Evolutionary conservation across 2,888 invertebrate genomes (phyloP).

Genomic region (Ommatoiulus sabulosus): DNA sequence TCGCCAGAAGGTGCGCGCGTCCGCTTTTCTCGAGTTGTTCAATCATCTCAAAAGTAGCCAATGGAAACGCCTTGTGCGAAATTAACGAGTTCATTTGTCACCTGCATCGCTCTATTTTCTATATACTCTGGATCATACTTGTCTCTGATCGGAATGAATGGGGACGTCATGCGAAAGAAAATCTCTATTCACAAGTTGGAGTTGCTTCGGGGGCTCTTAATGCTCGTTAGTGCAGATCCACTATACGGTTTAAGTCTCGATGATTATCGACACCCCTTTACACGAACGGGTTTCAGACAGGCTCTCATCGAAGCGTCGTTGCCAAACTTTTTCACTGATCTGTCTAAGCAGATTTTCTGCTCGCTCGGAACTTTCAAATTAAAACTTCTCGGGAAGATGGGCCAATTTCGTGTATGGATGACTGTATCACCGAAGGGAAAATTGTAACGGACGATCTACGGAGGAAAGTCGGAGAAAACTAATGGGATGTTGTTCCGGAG

Average conservation of each 20-base stretch:
- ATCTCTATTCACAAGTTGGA: neutral
- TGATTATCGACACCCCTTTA: neutral
- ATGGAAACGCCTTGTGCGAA: neutral
- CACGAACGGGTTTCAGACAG: too few relatives aligned
- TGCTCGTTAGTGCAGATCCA: neutral
- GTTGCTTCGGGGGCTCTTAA: neutral
- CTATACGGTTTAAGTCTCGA: neutral
- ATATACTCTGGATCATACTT: neutral
- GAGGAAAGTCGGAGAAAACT: neutral
- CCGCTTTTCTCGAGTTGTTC: neutral
- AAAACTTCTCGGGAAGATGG: too few relatives aligned
- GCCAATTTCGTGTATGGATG: too few relatives aligned
- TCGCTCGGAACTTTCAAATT: neutral
- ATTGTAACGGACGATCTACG: too few relatives aligned
- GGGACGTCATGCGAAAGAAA: neutral
- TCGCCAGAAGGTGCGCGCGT: neutral
- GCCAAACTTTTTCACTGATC: neutral
- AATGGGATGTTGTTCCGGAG: neutral
- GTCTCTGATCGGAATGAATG: neutral
- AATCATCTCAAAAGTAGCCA: neutral
- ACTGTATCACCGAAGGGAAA: too few relatives aligned
- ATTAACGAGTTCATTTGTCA: conserved; percentile 41
- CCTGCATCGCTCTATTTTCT: neutral
- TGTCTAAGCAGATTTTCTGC: neutral
- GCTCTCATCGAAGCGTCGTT: neutral